Base-by-base conservation (phyloP, 1,140 invertebrate genomes). In the Zaprionus ghesquierei region DNA sequence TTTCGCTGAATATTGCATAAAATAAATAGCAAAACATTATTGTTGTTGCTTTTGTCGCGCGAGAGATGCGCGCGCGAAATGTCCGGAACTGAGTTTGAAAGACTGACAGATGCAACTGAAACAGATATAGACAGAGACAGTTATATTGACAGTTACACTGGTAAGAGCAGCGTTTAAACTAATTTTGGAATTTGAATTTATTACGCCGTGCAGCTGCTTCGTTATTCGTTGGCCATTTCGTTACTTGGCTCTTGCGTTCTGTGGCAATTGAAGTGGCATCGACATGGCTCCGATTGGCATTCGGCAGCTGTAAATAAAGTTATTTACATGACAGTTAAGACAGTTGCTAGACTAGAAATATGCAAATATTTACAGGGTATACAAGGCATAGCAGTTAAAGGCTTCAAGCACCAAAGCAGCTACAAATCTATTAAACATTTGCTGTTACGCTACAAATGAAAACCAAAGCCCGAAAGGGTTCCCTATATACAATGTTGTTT, bases 401-500 rank as follows among this genome's bases (percentile, higher is more conserved):
- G 46, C 51, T 59, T 41, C 27, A 69, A 77, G 25, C 68, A 8
- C 76, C 51, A 59, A 66, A 62, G 62, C 23, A 56, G 22, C 64
- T 77, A 72, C 44, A 81, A 86, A 81, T 77, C 51, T 68, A 54
- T 63, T 74, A 61, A 38, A n/a, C 46, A 13, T 50, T 64, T 54
- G n/a, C n/a, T n/a, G n/a, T n/a, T n/a, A n/a, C n/a, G 61, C 50
- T 64, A 63, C 62, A 49, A 79, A 78, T 79, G 59, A 64, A 64
- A 70, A 60, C 15, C 49, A 64, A 64, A 49, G 29, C 50, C 61
- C 60, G 38, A 73, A 87, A 72, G 61, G 68, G 69, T 69, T 79
- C 49, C 9, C 33, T 41, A 10, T 33, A 20, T 22, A 29, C 63
- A 10, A 5, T 27, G 18, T 10, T 23, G n/a, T 55, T 49, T 4